Evolutionary conservation across 2,888 invertebrate genomes (phyloP), one percentile per base, ranked within the genome.

Genomic region (Xylota segnis): DNA sequence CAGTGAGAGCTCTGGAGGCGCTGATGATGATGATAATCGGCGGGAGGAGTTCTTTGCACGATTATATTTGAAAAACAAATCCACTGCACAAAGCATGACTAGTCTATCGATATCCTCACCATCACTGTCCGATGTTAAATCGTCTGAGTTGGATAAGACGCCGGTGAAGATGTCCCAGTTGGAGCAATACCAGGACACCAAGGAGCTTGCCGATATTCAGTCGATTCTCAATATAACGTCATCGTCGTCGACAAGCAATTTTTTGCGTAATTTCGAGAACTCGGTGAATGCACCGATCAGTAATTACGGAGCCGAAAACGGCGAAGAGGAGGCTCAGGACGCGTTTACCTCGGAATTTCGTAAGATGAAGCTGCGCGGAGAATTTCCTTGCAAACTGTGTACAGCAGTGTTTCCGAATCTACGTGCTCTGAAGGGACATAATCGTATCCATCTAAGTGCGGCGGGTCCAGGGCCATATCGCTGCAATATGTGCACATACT

Each of bases 401-500:
- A 94, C 95, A 0, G 95, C 96, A 0, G 95, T 97, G 32, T 98
- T 98, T 90, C 97, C 97, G 0, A 98, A 98, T 90, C 93, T 98
- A 43, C 94, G 98, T 63, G 97, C 98, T 0, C 93, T 98, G 27
- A 98, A 98, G 91, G 97, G 98, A 0, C 98, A 98, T 92, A 97
- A 97, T 90, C 94, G 97, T 70, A 95, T 96, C 1, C 98, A 98
- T 91, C 94, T 97, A 87, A 96, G 95, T 78, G 95, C 96, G 0
- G 96, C 95, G 0, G 95, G 95, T 0, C 94, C 95, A 0, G 96
- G 96, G 0, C 97, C 97, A 0, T 98, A 97, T 92, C 95, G 96
- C 68, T 98, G 98, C 93, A 97, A 98, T 91, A 96, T 98, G 95
- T 98, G 98, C 88, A 95, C 96, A 0, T 98, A 97, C 92, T 95